Evolutionary conservation across 1,140 invertebrate genomes (phyloP), one percentile per base, ranked within the genome.

Genomic region (Trichomalopsis sarcophagae): DNA sequence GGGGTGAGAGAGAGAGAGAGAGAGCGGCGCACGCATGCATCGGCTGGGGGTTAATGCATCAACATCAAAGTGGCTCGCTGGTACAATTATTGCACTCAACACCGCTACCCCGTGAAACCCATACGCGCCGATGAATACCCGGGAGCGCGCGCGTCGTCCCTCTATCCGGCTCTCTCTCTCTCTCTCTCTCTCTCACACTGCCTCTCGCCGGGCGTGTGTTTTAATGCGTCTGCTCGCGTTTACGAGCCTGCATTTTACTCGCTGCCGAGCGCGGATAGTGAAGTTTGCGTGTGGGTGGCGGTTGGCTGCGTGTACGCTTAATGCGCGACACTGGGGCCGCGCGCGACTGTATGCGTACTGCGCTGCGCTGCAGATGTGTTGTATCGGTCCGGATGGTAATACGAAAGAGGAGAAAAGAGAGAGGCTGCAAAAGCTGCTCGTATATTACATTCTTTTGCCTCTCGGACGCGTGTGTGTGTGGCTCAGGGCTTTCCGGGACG

Each of bases 11-110:
- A 36, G 30, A 36, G 40, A 33, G 30, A 40, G 33, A 75, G 44
- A 77, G 47, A 10, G 10, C n/a, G 6, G 36, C 5, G 33, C 40
- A 14, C 40, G 30, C 30, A 73, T 40, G 62, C 40, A 21, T 55
- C 40, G 50, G 55, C 55, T n/a, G 4, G 87, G 87, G 89, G 89
- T 90, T 91, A 90, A 90, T 91, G 90, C 90, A 90, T 90, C 88
- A 89, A 91, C 88, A 91, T 91, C 90, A 91, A 91, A 91, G 90
- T 90, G 88, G 88, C 88, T 89, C 86, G 88, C 87, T 71, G 88
- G 88, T 89, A 89, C 90, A 90, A 91, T 91, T 89, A 91, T 91
- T 91, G 90, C 88, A 90, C 88, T 90, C 88, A 87, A 89, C 87
- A 88, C 71, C 77, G 82, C 82, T 86, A 84, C 75, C 75, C 50